Base-by-base conservation (phyloP, 2,888 invertebrate genomes). In the Sclerodermus sp. region DNA sequence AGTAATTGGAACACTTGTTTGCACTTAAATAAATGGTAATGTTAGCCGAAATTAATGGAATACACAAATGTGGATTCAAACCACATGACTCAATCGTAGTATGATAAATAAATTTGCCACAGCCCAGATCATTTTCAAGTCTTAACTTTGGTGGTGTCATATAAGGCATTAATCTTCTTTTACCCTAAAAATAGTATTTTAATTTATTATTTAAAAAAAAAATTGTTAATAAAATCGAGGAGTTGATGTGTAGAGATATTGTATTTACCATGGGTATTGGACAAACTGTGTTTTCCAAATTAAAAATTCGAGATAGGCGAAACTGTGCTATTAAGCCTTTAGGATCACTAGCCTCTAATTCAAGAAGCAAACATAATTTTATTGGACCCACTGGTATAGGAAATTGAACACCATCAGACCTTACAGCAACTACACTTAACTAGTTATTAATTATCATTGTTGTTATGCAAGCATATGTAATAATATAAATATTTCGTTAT, bases 41-140 rank as follows among this genome's bases (percentile, higher is more conserved):
- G 34, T 51, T 54, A 30, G 48, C 51, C 42, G 47, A 57, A 39
- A 67, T 56, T 43, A 62, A 40, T 44, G 58, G 55, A 30, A 29
- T 16, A 45, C 64, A 56, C 45, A 53, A 43, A 30, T 39, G 8
- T 23, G 4, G 23, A 23, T 23, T 3, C 23, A 5, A 23, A 23
- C 58, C 49, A 45, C 63, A 68, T 42, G 59, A 63, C 52, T 67
- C 44, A 40, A 66, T 52, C 45, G 55, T 52, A 2, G 52, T 49
- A 44, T 55, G 53, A 34, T 58, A 53, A 47, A 43, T 57, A 51
- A 60, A 62, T 49, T 36, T 45, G n/a, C 62, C 59, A 32, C 64
- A 66, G 32, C 64, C 65, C 41, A 66, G 41, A 47, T 67, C 62
- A n/a, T 49, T 51, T 38, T 47, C 40, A 32, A 51, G 37, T n/a